A percentile compares a stretch with the other conserved stretches of the same genome.
Conservation (phyloP, 2,888 invertebrate genomes). For the Drosophila gaucha region DNA sequence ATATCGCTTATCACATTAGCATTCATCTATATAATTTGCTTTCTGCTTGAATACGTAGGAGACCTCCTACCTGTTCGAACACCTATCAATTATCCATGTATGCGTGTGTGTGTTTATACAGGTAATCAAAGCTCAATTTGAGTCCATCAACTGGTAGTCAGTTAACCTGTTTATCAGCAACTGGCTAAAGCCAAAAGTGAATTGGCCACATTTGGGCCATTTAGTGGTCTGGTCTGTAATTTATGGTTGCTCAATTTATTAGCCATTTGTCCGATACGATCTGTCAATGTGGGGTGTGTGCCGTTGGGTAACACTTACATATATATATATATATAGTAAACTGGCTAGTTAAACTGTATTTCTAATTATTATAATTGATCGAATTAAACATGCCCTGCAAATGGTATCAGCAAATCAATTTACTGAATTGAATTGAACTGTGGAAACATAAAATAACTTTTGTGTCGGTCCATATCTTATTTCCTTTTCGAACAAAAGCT, state of each 20-base stretch:
- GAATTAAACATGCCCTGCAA: background rate
- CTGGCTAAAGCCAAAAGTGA: background rate
- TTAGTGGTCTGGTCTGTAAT: constrained; percentile 9
- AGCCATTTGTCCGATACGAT: constrained; percentile 16
- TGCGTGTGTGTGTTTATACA: constrained; percentile 12
- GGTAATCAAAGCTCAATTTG: constrained; percentile 33
- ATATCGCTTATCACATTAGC: background rate
- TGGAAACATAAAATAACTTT: background rate
- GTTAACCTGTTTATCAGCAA: constrained; percentile 22
- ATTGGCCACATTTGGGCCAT: constrained; percentile 9
- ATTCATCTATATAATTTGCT: constrained; percentile 1
- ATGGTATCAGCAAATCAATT: background rate
- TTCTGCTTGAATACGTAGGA: constrained; percentile 7
- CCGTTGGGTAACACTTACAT: background rate
- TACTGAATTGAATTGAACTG: too few relatives aligned
- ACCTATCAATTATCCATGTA: constrained; percentile 15
- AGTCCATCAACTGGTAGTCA: constrained; percentile 19
- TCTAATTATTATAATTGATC: background rate
- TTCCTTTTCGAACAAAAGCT: constrained; percentile 1
- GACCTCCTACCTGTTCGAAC: background rate
- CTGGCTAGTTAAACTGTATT: too few relatives aligned
- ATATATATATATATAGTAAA: background rate
- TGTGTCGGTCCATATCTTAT: background rate
- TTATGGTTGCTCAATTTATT: constrained; percentile 21
- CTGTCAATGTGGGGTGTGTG: constrained; percentile 1